Base-by-base conservation (phyloP, 1,140 invertebrate genomes). In the Platyscapa corneri region DNA sequence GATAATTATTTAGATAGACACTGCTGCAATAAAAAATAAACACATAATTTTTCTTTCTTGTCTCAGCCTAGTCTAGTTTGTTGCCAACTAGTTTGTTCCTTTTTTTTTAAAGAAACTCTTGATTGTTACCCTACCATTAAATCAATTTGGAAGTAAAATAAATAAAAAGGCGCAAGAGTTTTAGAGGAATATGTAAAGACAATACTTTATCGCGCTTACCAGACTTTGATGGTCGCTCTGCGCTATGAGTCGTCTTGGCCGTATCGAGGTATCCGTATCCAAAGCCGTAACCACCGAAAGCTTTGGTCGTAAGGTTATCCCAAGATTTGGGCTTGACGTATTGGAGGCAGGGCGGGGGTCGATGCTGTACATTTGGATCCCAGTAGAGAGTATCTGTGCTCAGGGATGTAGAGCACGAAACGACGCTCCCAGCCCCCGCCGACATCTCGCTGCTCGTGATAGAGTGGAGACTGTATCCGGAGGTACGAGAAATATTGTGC, bases 321-420 rank as follows among this genome's bases (percentile, higher is more conserved):
- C 97, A 97, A 0, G 97, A 97, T 89, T 97, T 97, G 8, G 97
- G 97, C 89, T 97, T 97, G 0, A 94, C 95, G 87, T 95, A 95
- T 82, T 95, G 94, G 32, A 95, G 91, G 87, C 94, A 93, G 82
- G 91, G 89, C 10, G 94, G 94, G 83, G 94, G 93, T 88, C 94
- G 91, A 86, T 94, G 94, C 49, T 95, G 94, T 60, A 94, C 89
- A 72, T 93, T 94, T 30, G 95, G 94, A 88, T 97, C 96, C 96
- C 96, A 97, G 88, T 97, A 97, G 0, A 97, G 93, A 3, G 96
- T 97, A 87, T 97, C 97, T 3, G 96, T 97, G 89, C 97, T 97
- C 0, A 97, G 92, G 2, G 96, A 97, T 27, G 96, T 97, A 1
- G 96, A 96, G 88, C 97, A 97, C 37, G 96, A 97, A 12, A 94